These are phyloP conservation scores for Salticus scenicus DNA, from an alignment of 2,888 invertebrate species.

Conservation along the genomic window DNA sequence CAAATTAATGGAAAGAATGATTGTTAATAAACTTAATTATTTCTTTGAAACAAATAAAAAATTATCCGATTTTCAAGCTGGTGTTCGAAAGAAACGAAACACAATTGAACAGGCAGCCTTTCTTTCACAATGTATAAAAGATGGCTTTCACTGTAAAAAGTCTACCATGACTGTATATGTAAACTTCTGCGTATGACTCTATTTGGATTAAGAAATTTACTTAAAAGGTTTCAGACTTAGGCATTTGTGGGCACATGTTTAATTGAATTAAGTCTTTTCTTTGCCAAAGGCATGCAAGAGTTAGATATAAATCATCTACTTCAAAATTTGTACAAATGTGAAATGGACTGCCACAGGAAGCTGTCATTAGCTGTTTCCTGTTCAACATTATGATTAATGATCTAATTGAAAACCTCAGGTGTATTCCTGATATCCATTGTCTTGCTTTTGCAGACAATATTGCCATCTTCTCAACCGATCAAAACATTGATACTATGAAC, in stretches of 20 bases:
- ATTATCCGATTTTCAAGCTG: constrained; percentile 5
- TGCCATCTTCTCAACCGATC: constrained; percentile 4
- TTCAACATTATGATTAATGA: constrained; percentile 32
- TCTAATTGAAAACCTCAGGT: not conserved
- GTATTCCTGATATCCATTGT: not conserved
- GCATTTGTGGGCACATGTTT: not conserved
- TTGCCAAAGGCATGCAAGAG: not conserved
- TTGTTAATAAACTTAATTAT: not conserved
- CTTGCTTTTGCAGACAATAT: constrained; percentile 15
- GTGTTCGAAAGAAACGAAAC: not conserved
- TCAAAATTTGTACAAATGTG: not conserved
- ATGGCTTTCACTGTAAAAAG: not conserved
- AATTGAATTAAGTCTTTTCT: not conserved
- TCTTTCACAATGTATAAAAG: not conserved
- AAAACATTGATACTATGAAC: not conserved
- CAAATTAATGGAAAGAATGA: not conserved
- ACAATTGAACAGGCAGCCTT: not conserved
- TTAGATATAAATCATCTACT: not conserved
- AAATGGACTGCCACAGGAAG: constrained; percentile 3
- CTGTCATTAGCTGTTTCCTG: constrained; percentile 6
- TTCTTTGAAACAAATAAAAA: not conserved
- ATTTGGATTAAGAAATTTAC: constrained; percentile 6
- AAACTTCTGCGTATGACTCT: not conserved
- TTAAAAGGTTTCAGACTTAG: constrained; percentile 1
- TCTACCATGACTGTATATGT: not conserved